Base-by-base conservation (phyloP, 2,113 vertebrate species). In the Equus quagga region DNA sequence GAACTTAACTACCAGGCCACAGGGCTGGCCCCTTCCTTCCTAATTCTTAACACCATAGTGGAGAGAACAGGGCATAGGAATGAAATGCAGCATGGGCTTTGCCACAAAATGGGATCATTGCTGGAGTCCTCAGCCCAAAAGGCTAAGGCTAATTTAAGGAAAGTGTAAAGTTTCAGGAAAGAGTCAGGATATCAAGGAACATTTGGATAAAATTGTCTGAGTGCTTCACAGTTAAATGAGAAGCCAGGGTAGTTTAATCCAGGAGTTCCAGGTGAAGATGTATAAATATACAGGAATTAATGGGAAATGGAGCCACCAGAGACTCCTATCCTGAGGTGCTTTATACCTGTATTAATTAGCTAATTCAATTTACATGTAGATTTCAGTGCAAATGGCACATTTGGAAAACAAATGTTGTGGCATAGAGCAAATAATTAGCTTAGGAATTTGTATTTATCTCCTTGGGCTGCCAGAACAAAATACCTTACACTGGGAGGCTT, bases 321-420 rank as follows among this genome's bases (percentile, higher is more conserved):
- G 94, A 93, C 81, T 83, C 44, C 58, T 86, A 83, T 82, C 73
- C 72, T 69, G 85, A 90, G 92, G 19, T 95, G 56, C n/a, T 76
- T 91, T 94, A 70, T 91, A 93, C 69, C 85, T 97, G 79, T 96
- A 96, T 95, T 96, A 97, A 97, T 98, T 95, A 97, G 51, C 64
- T 95, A 86, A 96, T 96, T 97, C 96, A 97, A 95, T 96, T 96
- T 97, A 62, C 87, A 84, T 88, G 89, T 92, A 97, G 96, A 97
- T 96, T 93, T 83, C n/a, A 96, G 86, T 84, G 69, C 79, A 96
- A 91, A 94, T 89, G 72, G 56, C n/a, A 80, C 89, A 83, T 95
- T 83, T 89, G 73, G 89, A 96, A 96, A 98, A 98, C 82, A 96
- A 96, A 97, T 96, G 78, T 96, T 83, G 86, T 54, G 91, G 60